Percentiles rank a stretch among this genome's conserved stretches.
These are phyloP conservation scores for Morpho achilles DNA, from an alignment of 2,888 invertebrate genomes.

Conservation along the genomic window DNA sequence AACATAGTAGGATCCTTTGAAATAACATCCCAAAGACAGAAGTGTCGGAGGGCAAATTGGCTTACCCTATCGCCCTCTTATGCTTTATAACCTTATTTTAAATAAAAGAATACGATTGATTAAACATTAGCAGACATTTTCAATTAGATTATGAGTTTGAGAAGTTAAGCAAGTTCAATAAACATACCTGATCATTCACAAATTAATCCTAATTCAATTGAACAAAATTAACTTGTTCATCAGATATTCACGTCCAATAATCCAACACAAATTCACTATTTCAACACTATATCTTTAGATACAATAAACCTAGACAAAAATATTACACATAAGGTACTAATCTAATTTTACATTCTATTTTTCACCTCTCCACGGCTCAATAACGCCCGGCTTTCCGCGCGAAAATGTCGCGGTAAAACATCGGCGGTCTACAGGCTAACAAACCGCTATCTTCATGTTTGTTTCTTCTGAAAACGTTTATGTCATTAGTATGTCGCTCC, in stretches of 20 bases:
- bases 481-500: constrained; percentile 48
- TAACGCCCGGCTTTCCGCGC: constrained; percentile 80
- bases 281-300: constrained; percentile 34
- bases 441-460: constrained; percentile 68
- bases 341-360: constrained; percentile 51
- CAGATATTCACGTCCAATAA: constrained; percentile 42
- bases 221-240: constrained; percentile 54
- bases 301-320: constrained; percentile 23
- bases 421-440: constrained; percentile 49
- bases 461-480: constrained; percentile 67
- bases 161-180: constrained; percentile 34
- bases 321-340: constrained; percentile 32
- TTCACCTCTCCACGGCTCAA: constrained; percentile 75
- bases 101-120: constrained; percentile 38
- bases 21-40: constrained; percentile 33
- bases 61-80: constrained; percentile 71
- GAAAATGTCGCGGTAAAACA: constrained; percentile 79
- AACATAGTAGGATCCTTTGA: constrained; percentile 12
- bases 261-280: constrained; percentile 42
- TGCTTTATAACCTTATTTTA: constrained; percentile 72
- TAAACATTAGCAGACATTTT: constrained; percentile 24
- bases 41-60: constrained; percentile 59
- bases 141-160: constrained; percentile 35
- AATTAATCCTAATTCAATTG: constrained; percentile 56
- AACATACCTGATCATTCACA: constrained; percentile 76